These are phyloP conservation scores for Neodontobutis hainanensis DNA, from an alignment of 2,113 vertebrate genomes.

Conservation along the genomic window DNA sequence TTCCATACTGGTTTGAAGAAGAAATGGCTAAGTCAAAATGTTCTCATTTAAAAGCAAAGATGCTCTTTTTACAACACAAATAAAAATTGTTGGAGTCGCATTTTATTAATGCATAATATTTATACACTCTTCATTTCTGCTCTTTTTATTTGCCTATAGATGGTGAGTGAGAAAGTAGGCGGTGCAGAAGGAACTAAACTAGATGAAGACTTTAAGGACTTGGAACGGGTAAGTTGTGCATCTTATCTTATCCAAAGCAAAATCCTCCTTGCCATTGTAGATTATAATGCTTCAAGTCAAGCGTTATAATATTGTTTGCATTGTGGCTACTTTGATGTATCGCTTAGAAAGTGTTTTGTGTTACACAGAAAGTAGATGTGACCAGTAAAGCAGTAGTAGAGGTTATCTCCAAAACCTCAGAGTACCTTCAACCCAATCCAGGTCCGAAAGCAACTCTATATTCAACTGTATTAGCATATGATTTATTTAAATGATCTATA, in stretches of 20 bases:
- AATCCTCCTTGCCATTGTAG: too few relatives aligned
- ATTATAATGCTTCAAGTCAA: too few relatives aligned
- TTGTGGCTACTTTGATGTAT: background rate
- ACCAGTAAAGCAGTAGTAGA: slow-evolving; percentile 96
- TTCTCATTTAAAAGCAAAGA: background rate
- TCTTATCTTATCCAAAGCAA: background rate
- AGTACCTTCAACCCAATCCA: slow-evolving; percentile 98
- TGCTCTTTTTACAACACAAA: slow-evolving; percentile 18
- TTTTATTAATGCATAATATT: slow-evolving; percentile 13
- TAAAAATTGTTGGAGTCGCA: slow-evolving; percentile 31
- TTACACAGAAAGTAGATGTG: slow-evolving; percentile 92
- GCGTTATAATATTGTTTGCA: background rate
- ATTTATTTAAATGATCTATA: background rate
- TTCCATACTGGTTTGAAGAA: background rate
- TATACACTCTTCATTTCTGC: background rate
- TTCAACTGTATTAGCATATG: background rate
- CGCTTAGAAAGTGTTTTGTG: slow-evolving; percentile 25
- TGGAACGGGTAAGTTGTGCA: slow-evolving; percentile 86
- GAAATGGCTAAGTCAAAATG: background rate
- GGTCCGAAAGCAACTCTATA: slow-evolving; percentile 75
- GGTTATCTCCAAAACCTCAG: slow-evolving; percentile 93
- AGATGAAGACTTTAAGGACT: slow-evolving; percentile 95
- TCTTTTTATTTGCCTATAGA: slow-evolving; percentile 67
- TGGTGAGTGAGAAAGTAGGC: slow-evolving; percentile 97
- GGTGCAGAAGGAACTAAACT: slow-evolving; percentile 97